A percentile compares a stretch with the other conserved stretches of the same genome.
Conservation (phyloP, 1,140 invertebrate genomes). For the Glossosoma conforme region DNA sequence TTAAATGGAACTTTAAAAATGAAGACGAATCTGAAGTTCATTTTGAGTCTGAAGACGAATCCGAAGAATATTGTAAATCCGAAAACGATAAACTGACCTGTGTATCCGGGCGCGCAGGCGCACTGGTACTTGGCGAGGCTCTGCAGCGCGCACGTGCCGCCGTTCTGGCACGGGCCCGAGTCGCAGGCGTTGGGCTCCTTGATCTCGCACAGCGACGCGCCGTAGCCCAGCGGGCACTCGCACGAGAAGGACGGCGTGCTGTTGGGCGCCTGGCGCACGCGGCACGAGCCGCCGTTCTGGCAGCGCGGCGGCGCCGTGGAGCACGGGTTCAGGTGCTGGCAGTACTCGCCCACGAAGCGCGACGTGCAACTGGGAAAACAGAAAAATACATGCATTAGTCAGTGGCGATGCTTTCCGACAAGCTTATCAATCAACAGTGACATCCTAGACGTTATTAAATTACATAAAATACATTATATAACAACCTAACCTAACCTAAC, state of each 20-base stretch:
- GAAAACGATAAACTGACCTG: constrained; percentile 65
- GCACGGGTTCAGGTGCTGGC: constrained; percentile 89
- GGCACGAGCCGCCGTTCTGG: constrained; percentile 90
- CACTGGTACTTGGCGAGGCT: constrained; percentile 76
- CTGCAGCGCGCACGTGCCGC: constrained; percentile 75
- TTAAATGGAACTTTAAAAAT: background rate
- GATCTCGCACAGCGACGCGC: constrained; percentile 90
- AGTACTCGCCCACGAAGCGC: constrained; percentile 89
- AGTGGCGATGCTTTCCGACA: too few species aligned
- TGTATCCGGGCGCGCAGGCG: constrained; percentile 76
- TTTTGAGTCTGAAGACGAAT: constrained; percentile 1
- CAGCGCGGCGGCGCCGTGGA: constrained; percentile 74
- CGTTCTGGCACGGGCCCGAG: constrained; percentile 78
- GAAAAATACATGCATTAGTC: too few species aligned
- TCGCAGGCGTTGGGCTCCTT: constrained; percentile 86
- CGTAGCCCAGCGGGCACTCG: constrained; percentile 83
- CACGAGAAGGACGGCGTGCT: constrained; percentile 77
- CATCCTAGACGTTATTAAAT: too few species aligned
- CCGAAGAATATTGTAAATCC: too few species aligned
- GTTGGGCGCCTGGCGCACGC: constrained; percentile 63
- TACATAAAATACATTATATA: too few species aligned
- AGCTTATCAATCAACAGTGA: too few species aligned
- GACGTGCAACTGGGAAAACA: constrained; percentile 81
- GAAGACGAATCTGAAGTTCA: background rate
- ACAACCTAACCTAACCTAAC: too few species aligned